Evolutionary conservation across 1,140 invertebrate genomes (phyloP).

Genomic region (Octopus sinensis): DNA sequence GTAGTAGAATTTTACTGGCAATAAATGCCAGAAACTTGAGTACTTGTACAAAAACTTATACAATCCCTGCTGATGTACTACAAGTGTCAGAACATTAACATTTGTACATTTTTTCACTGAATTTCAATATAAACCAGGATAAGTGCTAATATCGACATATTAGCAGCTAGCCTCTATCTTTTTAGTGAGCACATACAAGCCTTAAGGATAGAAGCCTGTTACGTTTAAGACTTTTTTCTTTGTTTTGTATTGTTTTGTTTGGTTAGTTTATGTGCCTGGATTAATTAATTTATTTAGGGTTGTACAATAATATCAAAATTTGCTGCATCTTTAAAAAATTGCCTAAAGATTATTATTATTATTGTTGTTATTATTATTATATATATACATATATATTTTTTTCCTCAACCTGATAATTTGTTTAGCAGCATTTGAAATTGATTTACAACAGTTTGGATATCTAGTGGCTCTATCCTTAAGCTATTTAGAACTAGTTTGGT

Average conservation of each 20-base stretch:
- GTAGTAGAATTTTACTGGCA: conserved; percentile 10
- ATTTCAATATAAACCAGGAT: background rate
- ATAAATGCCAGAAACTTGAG: background rate
- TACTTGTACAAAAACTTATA: conserved; percentile 6
- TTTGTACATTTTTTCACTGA: background rate
- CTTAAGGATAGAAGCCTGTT: conserved; percentile 16
- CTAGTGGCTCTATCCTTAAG: conserved; percentile 6
- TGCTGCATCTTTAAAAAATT: conserved; percentile 1
- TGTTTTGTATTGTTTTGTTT: background rate
- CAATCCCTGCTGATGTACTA: conserved; percentile 7
- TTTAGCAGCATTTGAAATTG: conserved; percentile 1
- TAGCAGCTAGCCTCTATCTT: background rate
- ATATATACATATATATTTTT: background rate
- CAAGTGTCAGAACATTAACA: background rate
- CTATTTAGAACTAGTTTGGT: conserved; percentile 10
- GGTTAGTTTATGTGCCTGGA: background rate
- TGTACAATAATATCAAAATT: background rate
- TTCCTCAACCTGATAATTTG: background rate
- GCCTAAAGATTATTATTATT: background rate
- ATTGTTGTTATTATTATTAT: too few species aligned
- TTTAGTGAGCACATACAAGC: conserved; percentile 14
- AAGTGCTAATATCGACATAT: conserved; percentile 6
- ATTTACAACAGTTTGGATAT: background rate
- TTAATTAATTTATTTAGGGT: background rate
- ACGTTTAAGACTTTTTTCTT: conserved; percentile 5